phyloP scores from a whole-genome alignment of 53 echinoderm and acorn worm species.

The Mesocentrotus franciscanus region DNA sequence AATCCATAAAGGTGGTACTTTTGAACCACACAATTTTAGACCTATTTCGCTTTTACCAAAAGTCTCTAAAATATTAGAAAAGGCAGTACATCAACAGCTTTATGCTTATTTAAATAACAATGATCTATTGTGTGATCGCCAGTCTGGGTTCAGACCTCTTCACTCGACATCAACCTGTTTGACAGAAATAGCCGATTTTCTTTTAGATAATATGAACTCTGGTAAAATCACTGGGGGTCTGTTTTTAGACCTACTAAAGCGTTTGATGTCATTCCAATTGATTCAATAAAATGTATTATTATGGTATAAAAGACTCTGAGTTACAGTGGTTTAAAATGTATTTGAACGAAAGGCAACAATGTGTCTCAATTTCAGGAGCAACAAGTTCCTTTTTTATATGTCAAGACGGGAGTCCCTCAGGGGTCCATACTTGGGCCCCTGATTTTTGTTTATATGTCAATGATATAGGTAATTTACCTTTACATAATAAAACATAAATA shows the following conservation, averaged over 20 bases:
- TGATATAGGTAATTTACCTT: neutral
- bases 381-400: constrained; percentile 8
- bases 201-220: constrained; percentile 29
- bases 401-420: constrained; percentile 7
- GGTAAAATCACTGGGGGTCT: neutral
- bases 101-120: constrained; percentile 32
- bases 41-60: constrained; percentile 16
- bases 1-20: constrained; percentile 10
- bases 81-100: constrained; percentile 15
- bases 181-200: constrained; percentile 28
- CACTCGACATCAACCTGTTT: constrained; percentile 13
- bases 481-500: neutral
- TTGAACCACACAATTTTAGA: neutral
- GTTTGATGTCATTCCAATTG: constrained; percentile 17
- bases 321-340: constrained; percentile 14
- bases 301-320: constrained; percentile 21
- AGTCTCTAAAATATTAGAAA: constrained; percentile 33
- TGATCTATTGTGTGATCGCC: neutral
- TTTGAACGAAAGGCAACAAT: neutral
- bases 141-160: constrained; percentile 23
- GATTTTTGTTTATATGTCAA: constrained; percentile 44
- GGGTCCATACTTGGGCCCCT: constrained; percentile 23
- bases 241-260: constrained; percentile 2
- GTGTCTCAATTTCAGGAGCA: neutral
- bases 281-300: constrained; percentile 4